Evolutionary conservation across 2,113 vertebrate species (phyloP).

Genomic region (Monopterus albus): DNA sequence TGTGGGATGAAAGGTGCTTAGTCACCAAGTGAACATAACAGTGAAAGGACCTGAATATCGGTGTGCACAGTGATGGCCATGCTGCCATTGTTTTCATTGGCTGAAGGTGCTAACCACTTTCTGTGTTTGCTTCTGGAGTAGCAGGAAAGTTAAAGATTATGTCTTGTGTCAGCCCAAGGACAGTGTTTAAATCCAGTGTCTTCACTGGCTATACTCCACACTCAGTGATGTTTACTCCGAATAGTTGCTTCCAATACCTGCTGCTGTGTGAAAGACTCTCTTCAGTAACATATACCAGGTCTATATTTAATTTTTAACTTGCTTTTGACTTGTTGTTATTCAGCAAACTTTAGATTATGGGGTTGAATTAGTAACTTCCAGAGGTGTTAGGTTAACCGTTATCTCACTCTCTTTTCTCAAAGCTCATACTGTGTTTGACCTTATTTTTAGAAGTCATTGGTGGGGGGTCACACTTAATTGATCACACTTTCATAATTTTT

Average conservation of each 20-base stretch:
- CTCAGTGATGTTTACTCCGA: slow-evolving; percentile 26
- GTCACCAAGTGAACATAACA: not conserved
- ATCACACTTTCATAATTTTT: too few relatives aligned
- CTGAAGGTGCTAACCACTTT: slow-evolving; percentile 22
- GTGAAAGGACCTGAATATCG: slow-evolving; percentile 28
- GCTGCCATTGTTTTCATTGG: slow-evolving; percentile 43
- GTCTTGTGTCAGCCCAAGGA: slow-evolving; percentile 50
- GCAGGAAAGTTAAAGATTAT: slow-evolving; percentile 61
- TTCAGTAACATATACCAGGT: not conserved
- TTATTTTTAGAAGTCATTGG: not conserved
- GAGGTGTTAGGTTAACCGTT: slow-evolving; percentile 41
- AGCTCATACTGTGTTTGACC: not conserved
- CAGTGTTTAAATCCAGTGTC: slow-evolving; percentile 1
- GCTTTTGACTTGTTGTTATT: not conserved
- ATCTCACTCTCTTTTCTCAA: not conserved
- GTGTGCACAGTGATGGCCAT: slow-evolving; percentile 3
- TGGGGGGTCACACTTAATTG: too few relatives aligned
- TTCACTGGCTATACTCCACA: not conserved
- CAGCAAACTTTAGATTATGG: not conserved
- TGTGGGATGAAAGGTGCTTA: not conserved
- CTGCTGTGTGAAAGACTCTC: not conserved
- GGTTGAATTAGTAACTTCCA: slow-evolving; percentile 52
- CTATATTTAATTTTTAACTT: not conserved
- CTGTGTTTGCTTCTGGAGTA: slow-evolving; percentile 49
- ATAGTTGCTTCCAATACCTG: slow-evolving; percentile 45